A percentile compares a stretch with the other conserved stretches of the same genome.
These are phyloP conservation scores for Mongoloraphidia duomilia DNA, from an alignment of 2,888 invertebrate species.

Conservation along the genomic window DNA sequence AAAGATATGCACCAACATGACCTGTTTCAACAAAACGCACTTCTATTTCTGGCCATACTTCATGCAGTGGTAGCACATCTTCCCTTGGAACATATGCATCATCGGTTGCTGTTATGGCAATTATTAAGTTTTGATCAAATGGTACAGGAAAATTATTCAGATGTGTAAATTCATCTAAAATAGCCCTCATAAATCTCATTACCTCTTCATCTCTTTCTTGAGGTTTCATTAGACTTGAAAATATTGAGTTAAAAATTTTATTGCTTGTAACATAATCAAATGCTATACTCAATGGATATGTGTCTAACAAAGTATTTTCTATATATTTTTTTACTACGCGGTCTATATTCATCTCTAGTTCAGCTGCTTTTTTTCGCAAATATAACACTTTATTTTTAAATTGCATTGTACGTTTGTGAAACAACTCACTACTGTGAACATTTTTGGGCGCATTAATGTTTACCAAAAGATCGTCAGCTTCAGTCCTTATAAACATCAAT, in stretches of 20 bases:
- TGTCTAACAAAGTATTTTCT: too few species aligned
- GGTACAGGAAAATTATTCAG: slow-evolving; percentile 82
- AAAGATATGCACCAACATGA: slow-evolving; percentile 78
- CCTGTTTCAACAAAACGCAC: slow-evolving; percentile 78
- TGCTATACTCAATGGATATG: too few species aligned
- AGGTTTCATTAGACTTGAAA: neutral
- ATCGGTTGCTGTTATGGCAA: slow-evolving; percentile 76
- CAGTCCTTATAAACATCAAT: too few species aligned
- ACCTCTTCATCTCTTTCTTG: slow-evolving; percentile 52
- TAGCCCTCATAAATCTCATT: slow-evolving; percentile 85
- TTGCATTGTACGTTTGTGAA: too few species aligned
- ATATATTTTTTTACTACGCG: too few species aligned
- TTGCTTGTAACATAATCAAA: too few species aligned
- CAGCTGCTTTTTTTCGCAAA: too few species aligned
- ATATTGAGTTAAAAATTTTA: neutral
- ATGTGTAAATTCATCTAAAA: slow-evolving; percentile 99
- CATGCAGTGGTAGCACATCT: slow-evolving; percentile 64
- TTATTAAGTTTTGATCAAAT: slow-evolving; percentile 77
- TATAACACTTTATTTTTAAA: too few species aligned
- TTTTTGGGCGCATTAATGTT: too few species aligned
- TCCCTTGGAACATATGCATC: slow-evolving; percentile 86
- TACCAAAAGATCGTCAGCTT: too few species aligned
- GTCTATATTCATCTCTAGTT: too few species aligned
- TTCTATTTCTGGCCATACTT: slow-evolving; percentile 88
- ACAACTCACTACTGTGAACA: too few species aligned